phyloP scores from a whole-genome alignment of 1,140 invertebrate genomes.

The Atta cephalotes region DNA sequence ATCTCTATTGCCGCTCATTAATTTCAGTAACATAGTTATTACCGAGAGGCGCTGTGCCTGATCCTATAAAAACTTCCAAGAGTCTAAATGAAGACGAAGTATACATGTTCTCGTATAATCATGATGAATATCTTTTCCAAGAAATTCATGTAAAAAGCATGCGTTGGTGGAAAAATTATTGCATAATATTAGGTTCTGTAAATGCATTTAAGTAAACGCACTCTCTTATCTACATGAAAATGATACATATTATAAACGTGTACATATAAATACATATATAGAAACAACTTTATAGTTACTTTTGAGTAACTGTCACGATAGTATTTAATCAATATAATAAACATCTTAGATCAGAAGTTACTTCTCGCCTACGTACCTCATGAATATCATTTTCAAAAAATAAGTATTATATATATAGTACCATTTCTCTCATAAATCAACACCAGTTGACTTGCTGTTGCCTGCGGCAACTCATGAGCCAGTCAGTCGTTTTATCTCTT shows the following conservation, averaged over 20 bases:
- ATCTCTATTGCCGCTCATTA: conserved; percentile 53
- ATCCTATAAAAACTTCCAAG: conserved; percentile 29
- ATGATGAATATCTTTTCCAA: conserved; percentile 42
- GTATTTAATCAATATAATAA: conserved; percentile 34
- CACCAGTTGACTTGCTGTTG: conserved; percentile 28
- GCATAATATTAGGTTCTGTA: conserved; percentile 5
- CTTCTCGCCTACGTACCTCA: conserved; percentile 19
- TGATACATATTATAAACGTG: not conserved
- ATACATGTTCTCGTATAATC: conserved; percentile 9
- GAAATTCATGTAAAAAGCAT: conserved; percentile 15
- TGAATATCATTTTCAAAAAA: conserved; percentile 42
- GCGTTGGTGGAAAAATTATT: conserved; percentile 21
- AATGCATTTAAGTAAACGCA: not conserved
- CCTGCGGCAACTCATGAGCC: conserved; percentile 39
- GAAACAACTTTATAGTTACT: not conserved
- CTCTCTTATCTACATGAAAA: not conserved
- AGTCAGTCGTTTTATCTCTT: conserved; percentile 43
- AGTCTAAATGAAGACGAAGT: conserved; percentile 54
- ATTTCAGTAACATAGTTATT: conserved; percentile 59
- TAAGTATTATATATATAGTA: not conserved
- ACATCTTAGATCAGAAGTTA: conserved; percentile 45
- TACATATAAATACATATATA: not conserved
- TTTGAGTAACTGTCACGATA: not conserved
- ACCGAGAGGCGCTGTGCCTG: conserved; percentile 14
- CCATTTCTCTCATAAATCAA: conserved; percentile 52